Evolutionary conservation across 1,140 invertebrate genomes (phyloP).

Genomic region (Asobara japonica): DNA sequence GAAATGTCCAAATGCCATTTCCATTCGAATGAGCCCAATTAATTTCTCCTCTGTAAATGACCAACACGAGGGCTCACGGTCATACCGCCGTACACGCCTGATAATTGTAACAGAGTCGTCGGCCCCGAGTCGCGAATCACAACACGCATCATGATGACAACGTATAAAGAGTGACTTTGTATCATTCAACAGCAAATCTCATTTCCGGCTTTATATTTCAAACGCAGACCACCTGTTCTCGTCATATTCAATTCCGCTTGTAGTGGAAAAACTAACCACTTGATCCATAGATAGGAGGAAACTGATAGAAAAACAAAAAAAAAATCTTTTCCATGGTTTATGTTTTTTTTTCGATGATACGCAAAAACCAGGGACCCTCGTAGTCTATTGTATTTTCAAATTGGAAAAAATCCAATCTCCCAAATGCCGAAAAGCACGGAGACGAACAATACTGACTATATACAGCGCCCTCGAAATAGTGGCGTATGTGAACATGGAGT

Average conservation of each 20-base stretch:
- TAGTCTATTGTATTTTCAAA: conserved; percentile 40
- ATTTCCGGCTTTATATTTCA: conserved; percentile 31
- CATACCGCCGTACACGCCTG: too few relatives aligned
- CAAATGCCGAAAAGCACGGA: conserved; percentile 32
- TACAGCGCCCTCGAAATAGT: not conserved
- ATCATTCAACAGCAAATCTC: conserved; percentile 9
- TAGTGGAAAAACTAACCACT: conserved; percentile 23
- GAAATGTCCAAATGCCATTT: too few relatives aligned
- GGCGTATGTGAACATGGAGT: not conserved
- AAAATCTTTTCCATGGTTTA: conserved; percentile 21
- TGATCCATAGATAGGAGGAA: not conserved
- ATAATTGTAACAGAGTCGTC: too few relatives aligned
- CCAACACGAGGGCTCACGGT: too few relatives aligned
- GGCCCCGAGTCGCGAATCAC: too few relatives aligned
- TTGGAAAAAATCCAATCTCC: conserved; percentile 53
- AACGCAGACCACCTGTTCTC: conserved; percentile 25
- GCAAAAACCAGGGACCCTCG: not conserved
- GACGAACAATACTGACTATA: conserved; percentile 43
- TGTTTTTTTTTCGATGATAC: not conserved
- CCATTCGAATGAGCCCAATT: too few relatives aligned
- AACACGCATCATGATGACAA: too few relatives aligned
- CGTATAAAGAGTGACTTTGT: conserved; percentile 24
- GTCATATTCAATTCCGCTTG: conserved; percentile 6
- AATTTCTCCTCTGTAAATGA: too few relatives aligned
- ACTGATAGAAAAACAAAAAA: not conserved